Conservation (phyloP, 2,888 invertebrate genomes). For the Harpalus rufipes region DNA sequence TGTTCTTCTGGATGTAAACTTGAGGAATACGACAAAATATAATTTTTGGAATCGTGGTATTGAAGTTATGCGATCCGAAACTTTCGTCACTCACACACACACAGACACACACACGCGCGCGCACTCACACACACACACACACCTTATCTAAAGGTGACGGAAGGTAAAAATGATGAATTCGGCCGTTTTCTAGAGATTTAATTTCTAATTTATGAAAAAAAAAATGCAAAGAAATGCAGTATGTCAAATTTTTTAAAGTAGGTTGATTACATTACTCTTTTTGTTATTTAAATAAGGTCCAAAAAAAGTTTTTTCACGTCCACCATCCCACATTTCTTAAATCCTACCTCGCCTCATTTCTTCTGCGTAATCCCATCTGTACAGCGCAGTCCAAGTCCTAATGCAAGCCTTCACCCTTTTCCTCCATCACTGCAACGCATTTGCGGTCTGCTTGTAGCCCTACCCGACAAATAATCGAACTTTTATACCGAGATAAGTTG, state of each 20-base stretch:
- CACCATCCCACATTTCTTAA: not conserved
- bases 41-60: too few relatives aligned
- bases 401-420: not conserved
- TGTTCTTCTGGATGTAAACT: too few relatives aligned
- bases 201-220: too few relatives aligned
- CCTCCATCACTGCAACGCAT: not conserved
- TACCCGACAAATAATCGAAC: conserved; percentile 17
- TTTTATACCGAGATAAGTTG: conserved; percentile 18
- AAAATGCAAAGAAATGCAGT: too few relatives aligned
- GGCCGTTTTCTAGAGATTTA: too few relatives aligned
- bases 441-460: not conserved
- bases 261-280: not conserved
- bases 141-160: too few relatives aligned
- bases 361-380: not conserved
- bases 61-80: too few relatives aligned
- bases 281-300: not conserved
- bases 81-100: too few relatives aligned
- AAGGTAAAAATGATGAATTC: too few relatives aligned
- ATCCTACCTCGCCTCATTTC: not conserved
- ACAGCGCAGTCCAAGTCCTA: not conserved
- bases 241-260: not conserved
- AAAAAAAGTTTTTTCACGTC: not conserved
- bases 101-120: too few relatives aligned
- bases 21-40: too few relatives aligned
- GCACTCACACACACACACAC: too few relatives aligned